Conservation (phyloP, 2,888 invertebrate genomes). For the Dyspetes luteomarginatus region DNA sequence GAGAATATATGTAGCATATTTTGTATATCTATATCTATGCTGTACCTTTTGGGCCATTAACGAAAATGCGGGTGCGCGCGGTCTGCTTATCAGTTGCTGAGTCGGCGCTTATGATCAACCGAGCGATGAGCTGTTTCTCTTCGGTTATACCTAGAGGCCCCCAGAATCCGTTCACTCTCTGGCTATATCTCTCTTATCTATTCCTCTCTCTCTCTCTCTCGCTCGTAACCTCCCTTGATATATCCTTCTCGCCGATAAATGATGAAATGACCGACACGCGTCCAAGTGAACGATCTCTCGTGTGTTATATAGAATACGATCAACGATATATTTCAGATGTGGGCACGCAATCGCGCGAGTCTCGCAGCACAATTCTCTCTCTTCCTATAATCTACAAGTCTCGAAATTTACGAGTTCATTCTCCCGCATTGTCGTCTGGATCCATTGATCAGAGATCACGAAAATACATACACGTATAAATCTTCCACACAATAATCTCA, state of each 20-base stretch:
- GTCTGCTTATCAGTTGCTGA: constrained; percentile 80
- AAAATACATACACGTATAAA: not conserved
- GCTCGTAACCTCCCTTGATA: constrained; percentile 72
- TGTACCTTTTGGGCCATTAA: constrained; percentile 75
- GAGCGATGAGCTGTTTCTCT: constrained; percentile 74
- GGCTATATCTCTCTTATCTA: not conserved
- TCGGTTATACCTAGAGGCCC: constrained; percentile 70
- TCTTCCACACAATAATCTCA: not conserved
- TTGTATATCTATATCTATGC: not conserved
- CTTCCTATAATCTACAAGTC: not conserved
- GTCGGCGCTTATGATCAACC: constrained; percentile 78
- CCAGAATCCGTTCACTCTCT: constrained; percentile 38
- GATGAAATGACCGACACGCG: constrained; percentile 67
- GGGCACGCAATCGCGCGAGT: not conserved
- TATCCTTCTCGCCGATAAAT: constrained; percentile 70
- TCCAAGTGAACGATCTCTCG: constrained; percentile 41
- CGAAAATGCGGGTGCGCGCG: constrained; percentile 66
- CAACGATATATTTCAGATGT: constrained; percentile 30
- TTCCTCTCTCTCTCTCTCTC: not conserved
- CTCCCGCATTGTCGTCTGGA: not conserved
- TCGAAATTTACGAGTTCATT: constrained; percentile 29
- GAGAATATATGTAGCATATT: not conserved
- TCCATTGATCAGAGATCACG: constrained; percentile 2
- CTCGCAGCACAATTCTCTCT: too few relatives aligned
- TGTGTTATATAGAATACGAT: constrained; percentile 24